Evolutionary conservation across 2,797 vertebrate species (phyloP).

Genomic region (Spinus olivaceus): DNA sequence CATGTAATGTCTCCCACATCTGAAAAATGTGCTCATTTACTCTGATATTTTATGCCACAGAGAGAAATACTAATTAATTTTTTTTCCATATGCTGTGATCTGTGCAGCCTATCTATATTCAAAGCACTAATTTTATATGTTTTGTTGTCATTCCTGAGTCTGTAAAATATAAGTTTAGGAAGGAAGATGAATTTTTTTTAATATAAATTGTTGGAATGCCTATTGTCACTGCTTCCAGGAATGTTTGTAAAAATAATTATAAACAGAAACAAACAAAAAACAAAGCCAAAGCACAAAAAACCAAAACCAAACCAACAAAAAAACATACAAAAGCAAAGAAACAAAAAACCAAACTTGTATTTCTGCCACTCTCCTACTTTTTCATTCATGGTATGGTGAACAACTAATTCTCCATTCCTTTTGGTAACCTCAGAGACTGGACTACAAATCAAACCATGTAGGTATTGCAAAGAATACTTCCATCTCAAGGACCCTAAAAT

Average conservation of each 20-base stretch:
- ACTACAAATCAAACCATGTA: neutral
- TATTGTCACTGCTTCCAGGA: neutral
- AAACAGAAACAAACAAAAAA: neutral
- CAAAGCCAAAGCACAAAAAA: neutral
- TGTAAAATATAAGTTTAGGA: neutral
- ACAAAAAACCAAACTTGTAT: accelerated
- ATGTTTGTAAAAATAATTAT: neutral
- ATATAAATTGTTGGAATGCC: neutral
- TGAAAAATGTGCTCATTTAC: neutral
- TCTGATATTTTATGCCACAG: neutral
- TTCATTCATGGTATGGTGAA: neutral
- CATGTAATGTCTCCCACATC: neutral
- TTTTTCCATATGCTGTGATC: neutral
- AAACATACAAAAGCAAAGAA: neutral
- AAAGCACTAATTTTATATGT: neutral
- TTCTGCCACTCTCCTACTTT: neutral
- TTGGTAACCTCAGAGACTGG: neutral
- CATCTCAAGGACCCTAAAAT: neutral
- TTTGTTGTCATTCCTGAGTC: neutral
- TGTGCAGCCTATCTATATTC: neutral
- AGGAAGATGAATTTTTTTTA: neutral
- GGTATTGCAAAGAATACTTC: neutral
- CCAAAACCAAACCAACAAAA: neutral
- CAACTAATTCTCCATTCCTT: neutral
- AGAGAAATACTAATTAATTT: neutral